Percentiles rank a stretch among this genome's conserved stretches.
These are phyloP conservation scores for Aegotheles bennettii DNA, from an alignment of 2,113 vertebrate species.

Conservation along the genomic window DNA sequence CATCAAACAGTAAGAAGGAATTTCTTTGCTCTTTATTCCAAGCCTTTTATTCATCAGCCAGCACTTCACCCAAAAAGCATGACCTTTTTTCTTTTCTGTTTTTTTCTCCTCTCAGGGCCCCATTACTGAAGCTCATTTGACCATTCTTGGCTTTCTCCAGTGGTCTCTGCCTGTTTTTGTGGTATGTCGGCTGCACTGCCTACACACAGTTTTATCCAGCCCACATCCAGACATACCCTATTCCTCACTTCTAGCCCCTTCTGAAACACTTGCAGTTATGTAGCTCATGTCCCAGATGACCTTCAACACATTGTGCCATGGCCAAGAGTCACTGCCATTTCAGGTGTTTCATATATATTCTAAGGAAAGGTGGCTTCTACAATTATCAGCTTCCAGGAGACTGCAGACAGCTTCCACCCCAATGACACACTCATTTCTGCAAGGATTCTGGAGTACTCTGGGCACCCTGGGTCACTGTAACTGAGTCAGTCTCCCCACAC, in stretches of 20 bases:
- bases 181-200: background rate
- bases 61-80: slow-evolving; percentile 28
- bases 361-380: background rate
- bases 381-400: background rate
- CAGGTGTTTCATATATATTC: background rate
- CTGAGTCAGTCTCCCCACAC: background rate
- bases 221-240: background rate
- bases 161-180: slow-evolving; percentile 16
- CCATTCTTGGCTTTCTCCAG: slow-evolving; percentile 28
- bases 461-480: background rate
- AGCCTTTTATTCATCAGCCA: slow-evolving; percentile 53
- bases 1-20: slow-evolving; percentile 59
- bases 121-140: slow-evolving; percentile 26
- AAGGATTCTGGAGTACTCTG: background rate
- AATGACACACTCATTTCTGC: background rate
- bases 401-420: background rate
- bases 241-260: background rate
- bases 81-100: background rate
- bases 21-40: slow-evolving; percentile 62
- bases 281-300: background rate
- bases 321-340: background rate
- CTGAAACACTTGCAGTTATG: background rate
- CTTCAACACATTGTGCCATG: background rate
- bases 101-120: background rate
- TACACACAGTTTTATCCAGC: background rate